These are phyloP conservation scores for Acipenser ruthenus DNA, from an alignment of 2,797 vertebrate species.

Conservation along the genomic window DNA sequence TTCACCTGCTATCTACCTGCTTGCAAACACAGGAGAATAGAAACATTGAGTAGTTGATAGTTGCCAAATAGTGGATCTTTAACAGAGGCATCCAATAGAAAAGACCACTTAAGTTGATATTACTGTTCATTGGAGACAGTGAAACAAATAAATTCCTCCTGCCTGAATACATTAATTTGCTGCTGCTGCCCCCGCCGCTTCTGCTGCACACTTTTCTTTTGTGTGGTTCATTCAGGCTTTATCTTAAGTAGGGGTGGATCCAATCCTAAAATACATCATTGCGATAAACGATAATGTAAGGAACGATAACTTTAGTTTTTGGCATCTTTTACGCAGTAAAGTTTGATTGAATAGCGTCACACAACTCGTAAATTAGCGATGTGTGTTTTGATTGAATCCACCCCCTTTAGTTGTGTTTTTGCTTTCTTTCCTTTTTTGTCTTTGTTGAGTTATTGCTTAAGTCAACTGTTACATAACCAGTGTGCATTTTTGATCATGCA, in stretches of 20 bases:
- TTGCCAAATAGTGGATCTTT: no score
- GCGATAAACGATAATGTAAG: no score
- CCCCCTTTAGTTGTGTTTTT: neutral
- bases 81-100: no score
- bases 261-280: no score
- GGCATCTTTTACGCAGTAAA: no score
- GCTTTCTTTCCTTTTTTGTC: no score
- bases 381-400: neutral
- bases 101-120: neutral
- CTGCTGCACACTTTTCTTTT: neutral
- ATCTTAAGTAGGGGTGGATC: no score
- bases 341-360: no score
- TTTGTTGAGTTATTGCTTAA: neutral
- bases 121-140: neutral
- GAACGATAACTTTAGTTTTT: no score
- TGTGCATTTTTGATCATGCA: slow-evolving; percentile 66
- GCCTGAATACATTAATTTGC: neutral
- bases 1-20: neutral
- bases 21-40: neutral
- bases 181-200: neutral
- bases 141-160: neutral
- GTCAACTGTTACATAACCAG: slow-evolving; percentile 47
- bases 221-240: no score
- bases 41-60: neutral
- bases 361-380: no score